Conservation (phyloP, 2,888 invertebrate species). For the Molanna angustata region DNA sequence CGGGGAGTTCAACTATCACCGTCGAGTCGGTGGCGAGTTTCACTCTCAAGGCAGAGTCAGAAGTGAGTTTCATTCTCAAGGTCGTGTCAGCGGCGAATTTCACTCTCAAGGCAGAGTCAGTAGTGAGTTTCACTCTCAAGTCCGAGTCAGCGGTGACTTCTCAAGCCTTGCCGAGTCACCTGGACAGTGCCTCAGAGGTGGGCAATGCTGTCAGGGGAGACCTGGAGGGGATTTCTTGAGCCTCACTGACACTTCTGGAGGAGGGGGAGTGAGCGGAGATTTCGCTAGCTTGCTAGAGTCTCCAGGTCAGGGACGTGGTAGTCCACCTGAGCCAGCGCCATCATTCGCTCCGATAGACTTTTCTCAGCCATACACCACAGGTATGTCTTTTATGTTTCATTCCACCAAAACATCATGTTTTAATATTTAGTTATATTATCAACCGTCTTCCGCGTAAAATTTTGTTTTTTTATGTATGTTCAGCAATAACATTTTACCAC, state of each 20-base stretch:
- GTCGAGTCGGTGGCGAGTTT: conserved; percentile 27
- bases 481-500: too few species aligned
- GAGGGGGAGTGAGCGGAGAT: conserved; percentile 52
- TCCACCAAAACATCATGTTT: too few species aligned
- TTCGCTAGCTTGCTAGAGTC: conserved; percentile 47
- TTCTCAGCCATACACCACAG: conserved; percentile 30
- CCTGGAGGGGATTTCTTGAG: conserved; percentile 47
- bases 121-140: neutral
- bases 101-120: conserved; percentile 2
- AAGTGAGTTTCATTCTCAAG: neutral
- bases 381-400: conserved; percentile 18
- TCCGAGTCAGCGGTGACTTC: conserved; percentile 28
- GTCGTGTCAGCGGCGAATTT: conserved; percentile 27
- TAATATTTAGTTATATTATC: too few species aligned
- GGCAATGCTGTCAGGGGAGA: conserved; percentile 39
- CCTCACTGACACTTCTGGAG: conserved; percentile 48
- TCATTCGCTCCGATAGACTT: conserved; percentile 38
- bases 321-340: conserved; percentile 53
- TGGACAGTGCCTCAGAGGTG: neutral
- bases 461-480: too few species aligned
- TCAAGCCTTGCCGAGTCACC: neutral
- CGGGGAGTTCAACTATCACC: neutral
- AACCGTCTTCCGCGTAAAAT: too few species aligned
- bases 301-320: conserved; percentile 50
- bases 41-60: conserved; percentile 3